Evolutionary conservation across 2,797 vertebrate genomes (phyloP), one percentile per base, ranked within the genome.

Genomic region (Acipenser oxyrinchus): DNA sequence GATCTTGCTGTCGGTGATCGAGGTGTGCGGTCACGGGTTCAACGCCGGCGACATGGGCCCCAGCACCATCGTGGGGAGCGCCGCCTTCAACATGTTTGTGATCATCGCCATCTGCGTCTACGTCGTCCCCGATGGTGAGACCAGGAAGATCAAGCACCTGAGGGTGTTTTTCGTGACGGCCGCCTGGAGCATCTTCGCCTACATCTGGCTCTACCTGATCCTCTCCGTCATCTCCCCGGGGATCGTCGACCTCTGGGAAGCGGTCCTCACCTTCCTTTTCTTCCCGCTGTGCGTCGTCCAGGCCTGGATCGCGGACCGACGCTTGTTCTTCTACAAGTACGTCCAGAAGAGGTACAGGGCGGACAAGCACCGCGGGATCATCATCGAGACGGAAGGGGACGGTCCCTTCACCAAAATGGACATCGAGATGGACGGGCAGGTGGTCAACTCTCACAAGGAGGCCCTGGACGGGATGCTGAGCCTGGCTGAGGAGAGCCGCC

Each of bases 21-120:
- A 93, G 79, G 90, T 93, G 50, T 92, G 91, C 9, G 92, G 92
- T 6, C 89, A 92, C 63, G 73, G 75, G 49, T 93, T 93, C 9
- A 76, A 90, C 48, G 84, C 90, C 0, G 92, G 92, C 0, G 13
- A 88, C 49, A 79, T 93, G 65, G 92, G 92, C 6, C 91, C 92
- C 57, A 91, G 87, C 81, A 93, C 92, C 73, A 93, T 93, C 0
- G 92, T 93, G 53, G 92, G 92, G 64, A 93, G 91, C 0, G 92
- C 92, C 0, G 92, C 92, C 65, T 93, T 93, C 77, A 93, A 93
- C 82, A 91, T 93, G 91, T 93, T 93, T 6, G 55, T 93, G 65
- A 93, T 93, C 76, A 91, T 93, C n/a, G 90, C 89, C 9, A 63
- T 93, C 73, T 93, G 92, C 23, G 84, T 93, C n/a, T 83, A 85